Conservation (phyloP, 2,113 vertebrate genomes). For the Heterotilapia buettikoferi region DNA sequence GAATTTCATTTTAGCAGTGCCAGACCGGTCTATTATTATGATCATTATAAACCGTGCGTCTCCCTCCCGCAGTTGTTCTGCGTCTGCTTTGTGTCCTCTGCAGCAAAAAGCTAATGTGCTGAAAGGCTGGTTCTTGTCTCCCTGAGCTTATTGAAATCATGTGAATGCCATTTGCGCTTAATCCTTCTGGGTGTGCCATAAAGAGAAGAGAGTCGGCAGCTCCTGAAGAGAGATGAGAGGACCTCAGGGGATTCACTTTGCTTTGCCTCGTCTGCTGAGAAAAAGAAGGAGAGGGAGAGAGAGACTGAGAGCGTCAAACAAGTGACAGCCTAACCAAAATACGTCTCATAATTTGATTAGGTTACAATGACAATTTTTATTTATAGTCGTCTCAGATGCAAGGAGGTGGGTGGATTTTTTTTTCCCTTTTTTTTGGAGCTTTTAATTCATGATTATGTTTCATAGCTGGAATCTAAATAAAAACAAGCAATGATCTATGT, state of each 20-base stretch:
- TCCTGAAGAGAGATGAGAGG: conserved; percentile 72
- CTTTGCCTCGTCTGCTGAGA: conserved; percentile 54
- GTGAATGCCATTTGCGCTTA: conserved; percentile 75
- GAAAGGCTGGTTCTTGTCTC: conserved; percentile 72
- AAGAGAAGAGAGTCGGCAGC: conserved; percentile 69
- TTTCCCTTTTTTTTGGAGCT: conserved; percentile 13
- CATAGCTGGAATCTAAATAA: conserved; percentile 41
- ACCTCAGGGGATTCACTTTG: conserved; percentile 72
- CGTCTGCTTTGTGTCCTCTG: conserved; percentile 70
- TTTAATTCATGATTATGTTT: conserved; percentile 59
- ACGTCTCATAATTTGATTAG: conserved; percentile 75
- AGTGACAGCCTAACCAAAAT: conserved; percentile 71
- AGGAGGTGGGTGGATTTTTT: conserved; percentile 5
- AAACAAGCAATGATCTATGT: conserved; percentile 43
- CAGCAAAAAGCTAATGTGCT: conserved; percentile 71
- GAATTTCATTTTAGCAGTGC: conserved; percentile 58
- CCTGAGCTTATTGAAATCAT: conserved; percentile 71
- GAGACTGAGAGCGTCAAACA: conserved; percentile 44
- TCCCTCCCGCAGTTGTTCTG: conserved; percentile 24
- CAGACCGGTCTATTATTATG: conserved; percentile 63
- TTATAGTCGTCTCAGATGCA: conserved; percentile 69
- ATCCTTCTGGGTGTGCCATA: conserved; percentile 67
- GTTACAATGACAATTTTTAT: conserved; percentile 76
- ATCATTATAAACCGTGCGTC: conserved; percentile 50
- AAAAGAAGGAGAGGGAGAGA: conserved; percentile 39